Conservation (phyloP, 2,113 vertebrate genomes). For the Ploceus nigricollis region DNA sequence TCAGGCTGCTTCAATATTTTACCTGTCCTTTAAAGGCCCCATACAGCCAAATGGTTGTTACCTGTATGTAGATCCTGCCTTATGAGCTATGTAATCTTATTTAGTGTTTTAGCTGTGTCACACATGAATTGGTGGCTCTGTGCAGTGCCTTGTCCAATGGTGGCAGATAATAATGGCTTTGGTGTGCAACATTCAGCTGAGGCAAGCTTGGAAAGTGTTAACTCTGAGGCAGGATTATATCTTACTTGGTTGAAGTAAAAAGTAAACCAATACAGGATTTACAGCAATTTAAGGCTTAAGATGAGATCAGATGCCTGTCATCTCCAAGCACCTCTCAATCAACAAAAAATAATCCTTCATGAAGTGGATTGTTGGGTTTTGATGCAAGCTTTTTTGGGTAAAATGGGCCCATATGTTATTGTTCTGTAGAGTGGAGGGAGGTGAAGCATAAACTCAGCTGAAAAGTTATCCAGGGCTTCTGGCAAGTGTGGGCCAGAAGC, state of each 20-base stretch:
- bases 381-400: background rate
- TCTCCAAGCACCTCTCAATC: constrained; percentile 43
- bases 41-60: background rate
- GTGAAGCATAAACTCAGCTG: constrained; percentile 46
- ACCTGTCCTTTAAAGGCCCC: background rate
- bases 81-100: background rate
- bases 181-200: background rate
- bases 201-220: background rate
- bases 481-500: background rate
- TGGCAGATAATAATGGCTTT: background rate
- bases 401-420: constrained; percentile 37
- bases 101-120: background rate
- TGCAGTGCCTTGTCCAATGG: background rate
- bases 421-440: constrained; percentile 28
- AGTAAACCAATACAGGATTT: constrained; percentile 42
- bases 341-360: constrained; percentile 36
- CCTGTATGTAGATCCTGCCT: background rate
- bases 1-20: background rate
- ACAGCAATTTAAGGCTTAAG: constrained; percentile 36
- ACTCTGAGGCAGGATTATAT: background rate
- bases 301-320: background rate
- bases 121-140: background rate
- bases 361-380: background rate
- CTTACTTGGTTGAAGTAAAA: constrained; percentile 37
- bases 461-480: constrained; percentile 25